Evolutionary conservation across 1,140 invertebrate species (phyloP).

Genomic region (Propsilocerus akamusi): DNA sequence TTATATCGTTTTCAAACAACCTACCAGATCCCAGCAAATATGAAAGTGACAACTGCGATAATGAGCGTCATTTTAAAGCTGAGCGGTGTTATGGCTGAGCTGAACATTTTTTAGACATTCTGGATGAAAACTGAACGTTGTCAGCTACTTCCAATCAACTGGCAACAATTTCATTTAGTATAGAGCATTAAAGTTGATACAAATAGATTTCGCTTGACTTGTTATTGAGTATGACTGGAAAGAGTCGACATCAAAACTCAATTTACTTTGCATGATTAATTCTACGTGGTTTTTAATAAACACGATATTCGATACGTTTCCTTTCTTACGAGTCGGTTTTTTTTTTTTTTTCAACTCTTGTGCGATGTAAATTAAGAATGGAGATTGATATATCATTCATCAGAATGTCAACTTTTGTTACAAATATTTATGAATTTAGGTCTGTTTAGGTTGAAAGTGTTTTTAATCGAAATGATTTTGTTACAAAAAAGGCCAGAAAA

Average conservation of each 20-base stretch:
- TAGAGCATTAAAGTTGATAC: background rate
- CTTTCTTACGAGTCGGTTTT: background rate
- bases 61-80: no score
- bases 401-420: background rate
- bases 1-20: slow-evolving; percentile 1
- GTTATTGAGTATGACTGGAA: background rate
- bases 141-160: no score
- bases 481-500: no score
- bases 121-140: no score
- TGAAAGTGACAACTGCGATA: no score
- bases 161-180: no score
- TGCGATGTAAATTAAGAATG: background rate
- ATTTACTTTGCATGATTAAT: slow-evolving; percentile 4
- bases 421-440: no score
- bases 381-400: slow-evolving; percentile 1
- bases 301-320: background rate
- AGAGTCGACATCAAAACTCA: slow-evolving; percentile 1
- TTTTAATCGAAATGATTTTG: no score
- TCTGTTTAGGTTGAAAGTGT: no score
- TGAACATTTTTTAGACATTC: no score
- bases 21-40: no score
- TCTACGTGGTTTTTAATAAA: background rate
- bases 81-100: no score
- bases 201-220: background rate
- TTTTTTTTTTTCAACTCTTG: background rate